phyloP scores from a whole-genome alignment of 2,797 vertebrate species.

The Harpagifer antarcticus region DNA sequence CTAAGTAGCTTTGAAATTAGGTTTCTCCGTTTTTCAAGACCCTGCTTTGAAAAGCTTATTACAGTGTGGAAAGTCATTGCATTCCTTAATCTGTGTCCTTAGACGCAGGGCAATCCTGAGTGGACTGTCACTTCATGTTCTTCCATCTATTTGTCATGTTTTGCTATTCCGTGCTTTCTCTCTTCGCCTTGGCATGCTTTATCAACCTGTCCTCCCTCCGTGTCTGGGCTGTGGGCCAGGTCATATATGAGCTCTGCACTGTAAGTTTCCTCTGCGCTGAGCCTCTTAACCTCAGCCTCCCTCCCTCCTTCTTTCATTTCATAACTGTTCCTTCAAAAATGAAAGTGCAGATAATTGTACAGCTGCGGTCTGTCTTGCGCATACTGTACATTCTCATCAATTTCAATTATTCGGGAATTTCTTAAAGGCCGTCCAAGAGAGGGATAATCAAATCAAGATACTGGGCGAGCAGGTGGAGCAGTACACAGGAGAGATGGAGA shows the following conservation, averaged over 20 bases:
- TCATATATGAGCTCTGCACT: slow-evolving; percentile 86
- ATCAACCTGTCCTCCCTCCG: slow-evolving; percentile 51
- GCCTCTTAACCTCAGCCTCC: slow-evolving; percentile 22
- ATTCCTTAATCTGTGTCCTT: background rate
- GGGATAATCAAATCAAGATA: slow-evolving; percentile 93
- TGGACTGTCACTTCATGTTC: background rate
- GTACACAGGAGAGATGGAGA: slow-evolving; percentile 95
- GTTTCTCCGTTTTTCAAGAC: too few relatives aligned
- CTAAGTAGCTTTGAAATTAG: too few relatives aligned
- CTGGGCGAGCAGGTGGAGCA: slow-evolving; percentile 93
- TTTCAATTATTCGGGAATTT: slow-evolving; percentile 28
- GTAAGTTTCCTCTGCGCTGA: slow-evolving; percentile 81
- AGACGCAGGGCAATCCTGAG: background rate
- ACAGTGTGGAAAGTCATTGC: background rate
- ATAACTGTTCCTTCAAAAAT: slow-evolving; percentile 11
- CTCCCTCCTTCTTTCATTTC: slow-evolving; percentile 7
- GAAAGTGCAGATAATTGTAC: background rate
- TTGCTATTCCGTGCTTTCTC: slow-evolving; percentile 44
- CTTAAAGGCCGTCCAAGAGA: slow-evolving; percentile 90
- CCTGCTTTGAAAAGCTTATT: background rate
- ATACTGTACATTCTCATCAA: slow-evolving; percentile 6
- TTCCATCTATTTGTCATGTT: slow-evolving; percentile 16
- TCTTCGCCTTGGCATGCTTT: slow-evolving; percentile 37
- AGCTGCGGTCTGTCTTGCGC: background rate
- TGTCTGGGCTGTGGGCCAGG: slow-evolving; percentile 74